Evolutionary conservation across 92 coral and sea anemone species (phyloP).

Genomic region (Zoanthus solanderi): DNA sequence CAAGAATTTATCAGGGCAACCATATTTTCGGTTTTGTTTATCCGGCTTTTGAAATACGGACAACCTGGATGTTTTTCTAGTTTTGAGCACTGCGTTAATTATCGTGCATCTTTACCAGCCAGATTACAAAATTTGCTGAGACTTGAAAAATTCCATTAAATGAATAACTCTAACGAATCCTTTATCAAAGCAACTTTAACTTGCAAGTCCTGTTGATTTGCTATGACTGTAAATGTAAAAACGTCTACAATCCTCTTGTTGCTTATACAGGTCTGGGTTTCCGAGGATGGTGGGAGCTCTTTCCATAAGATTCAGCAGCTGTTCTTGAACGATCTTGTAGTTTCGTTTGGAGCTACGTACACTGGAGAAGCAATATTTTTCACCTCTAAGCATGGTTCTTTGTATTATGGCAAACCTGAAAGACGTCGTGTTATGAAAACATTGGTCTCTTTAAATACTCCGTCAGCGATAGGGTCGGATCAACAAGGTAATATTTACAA

Average conservation of each 20-base stretch:
- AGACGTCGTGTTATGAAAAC: constrained; percentile 57
- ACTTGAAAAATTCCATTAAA: too few species aligned
- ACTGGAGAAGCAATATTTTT: constrained; percentile 74
- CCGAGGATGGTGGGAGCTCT: constrained; percentile 95
- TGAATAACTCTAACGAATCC: too few species aligned
- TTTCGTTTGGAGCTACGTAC: constrained; percentile 69
- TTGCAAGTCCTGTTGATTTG: background rate
- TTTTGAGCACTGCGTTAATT: too few species aligned
- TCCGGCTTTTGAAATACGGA: too few species aligned
- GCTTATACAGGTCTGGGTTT: constrained; percentile 87
- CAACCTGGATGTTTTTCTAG: too few species aligned
- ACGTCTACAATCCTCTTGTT: background rate
- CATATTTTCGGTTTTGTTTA: too few species aligned
- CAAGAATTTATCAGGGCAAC: too few species aligned
- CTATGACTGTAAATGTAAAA: background rate
- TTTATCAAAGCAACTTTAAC: too few species aligned
- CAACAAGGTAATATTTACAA: constrained; percentile 56
- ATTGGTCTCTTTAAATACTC: constrained; percentile 39
- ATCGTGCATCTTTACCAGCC: too few species aligned
- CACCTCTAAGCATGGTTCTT: constrained; percentile 76
- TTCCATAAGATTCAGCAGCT: constrained; percentile 76
- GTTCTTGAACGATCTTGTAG: constrained; percentile 66
- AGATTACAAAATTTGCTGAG: too few species aligned
- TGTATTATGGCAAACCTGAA: constrained; percentile 82
- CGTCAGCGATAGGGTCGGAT: constrained; percentile 50